Percentiles rank a stretch among this genome's conserved stretches.
These are phyloP conservation scores for Indicator maculatus DNA, from an alignment of 2,113 vertebrate species.

Conservation along the genomic window DNA sequence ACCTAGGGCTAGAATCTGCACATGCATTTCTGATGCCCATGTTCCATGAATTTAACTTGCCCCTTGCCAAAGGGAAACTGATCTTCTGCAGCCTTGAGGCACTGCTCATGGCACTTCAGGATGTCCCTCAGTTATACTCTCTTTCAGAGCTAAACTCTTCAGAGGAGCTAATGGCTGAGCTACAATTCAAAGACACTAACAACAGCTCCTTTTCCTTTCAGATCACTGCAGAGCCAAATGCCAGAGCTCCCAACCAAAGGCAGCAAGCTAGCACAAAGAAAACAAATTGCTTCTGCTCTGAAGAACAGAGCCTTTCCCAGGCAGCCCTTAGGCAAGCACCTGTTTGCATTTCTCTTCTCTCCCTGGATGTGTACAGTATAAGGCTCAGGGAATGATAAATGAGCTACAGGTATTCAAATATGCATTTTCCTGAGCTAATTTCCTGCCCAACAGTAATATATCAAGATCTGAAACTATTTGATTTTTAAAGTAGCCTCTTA, in stretches of 20 bases:
- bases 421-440: not conserved
- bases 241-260: not conserved
- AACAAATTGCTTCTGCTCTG: not conserved
- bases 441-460: not conserved
- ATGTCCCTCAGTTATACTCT: not conserved
- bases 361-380: not conserved
- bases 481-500: not conserved
- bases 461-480: not conserved
- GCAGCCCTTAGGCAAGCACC: not conserved
- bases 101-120: not conserved
- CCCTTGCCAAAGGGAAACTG: not conserved
- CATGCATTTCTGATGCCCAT: rapidly evolving
- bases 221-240: not conserved
- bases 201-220: not conserved
- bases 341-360: not conserved
- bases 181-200: not conserved
- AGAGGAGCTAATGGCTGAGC: not conserved
- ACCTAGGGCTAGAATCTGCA: not conserved
- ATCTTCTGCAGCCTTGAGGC: not conserved
- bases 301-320: not conserved
- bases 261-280: not conserved
- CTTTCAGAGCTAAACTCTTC: not conserved
- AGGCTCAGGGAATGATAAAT: not conserved
- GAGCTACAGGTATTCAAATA: not conserved
- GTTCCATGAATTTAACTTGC: not conserved